Conservation (phyloP, 1,140 invertebrate genomes). For the Microplitis mediator region DNA sequence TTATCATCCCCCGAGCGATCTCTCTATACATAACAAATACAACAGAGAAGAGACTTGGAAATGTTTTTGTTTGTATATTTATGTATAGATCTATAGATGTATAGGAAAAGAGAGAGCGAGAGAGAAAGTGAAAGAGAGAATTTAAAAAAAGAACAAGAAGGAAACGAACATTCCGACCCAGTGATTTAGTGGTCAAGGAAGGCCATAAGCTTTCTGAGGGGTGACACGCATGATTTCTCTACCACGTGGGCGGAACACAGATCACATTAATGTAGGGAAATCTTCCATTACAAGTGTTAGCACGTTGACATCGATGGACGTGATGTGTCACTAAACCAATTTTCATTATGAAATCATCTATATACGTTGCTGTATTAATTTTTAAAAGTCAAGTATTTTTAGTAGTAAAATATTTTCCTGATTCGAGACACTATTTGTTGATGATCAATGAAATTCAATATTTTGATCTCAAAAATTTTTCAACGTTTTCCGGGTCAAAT, state of each 20-base stretch:
- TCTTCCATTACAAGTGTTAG: background rate
- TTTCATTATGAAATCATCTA: too few relatives aligned
- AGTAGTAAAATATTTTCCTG: too few relatives aligned
- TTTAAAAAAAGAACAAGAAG: background rate
- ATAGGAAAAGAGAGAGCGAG: background rate
- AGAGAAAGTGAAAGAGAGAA: background rate
- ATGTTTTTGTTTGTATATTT: background rate
- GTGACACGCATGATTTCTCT: constrained; percentile 18
- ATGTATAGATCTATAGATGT: background rate
- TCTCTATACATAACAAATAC: background rate
- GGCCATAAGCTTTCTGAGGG: constrained; percentile 8
- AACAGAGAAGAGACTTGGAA: background rate
- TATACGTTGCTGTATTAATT: too few relatives aligned
- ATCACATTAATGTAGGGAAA: background rate
- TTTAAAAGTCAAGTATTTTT: too few relatives aligned
- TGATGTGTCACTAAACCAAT: background rate
- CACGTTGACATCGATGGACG: background rate
- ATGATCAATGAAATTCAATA: too few relatives aligned
- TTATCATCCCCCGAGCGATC: background rate
- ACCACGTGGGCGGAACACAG: constrained; percentile 20
- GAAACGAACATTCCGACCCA: background rate
- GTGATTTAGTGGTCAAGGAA: constrained; percentile 29
- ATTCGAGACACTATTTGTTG: too few relatives aligned
- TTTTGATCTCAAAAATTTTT: too few relatives aligned
- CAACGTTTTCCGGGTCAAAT: too few relatives aligned